A percentile compares a stretch with the other conserved stretches of the same genome.
These are phyloP conservation scores for crab-eating macaque (Macaca fascicularis) DNA, from an alignment of 2,113 vertebrate genomes.

Conservation along the genomic window T2T-MFA8v1.1 NC_088390.1:59644501-59645000, in stretches of 20 bases:
- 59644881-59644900: neutral
- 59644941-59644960: neutral
- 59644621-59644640: constrained; percentile 18
- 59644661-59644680: neutral
- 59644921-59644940: neutral
- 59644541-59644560: neutral
- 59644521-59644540: neutral
- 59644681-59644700: rapidly evolving
- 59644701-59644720: neutral
- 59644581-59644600: constrained; percentile 57
- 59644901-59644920: neutral
- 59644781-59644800: rapidly evolving
- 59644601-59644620: constrained; percentile 11
- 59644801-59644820: neutral
- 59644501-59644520: neutral
- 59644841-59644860: neutral
- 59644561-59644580: constrained; percentile 5
- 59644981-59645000: neutral
- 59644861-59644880: neutral
- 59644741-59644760: neutral
- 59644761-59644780: neutral
- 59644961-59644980: neutral
- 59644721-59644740: neutral
- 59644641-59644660: constrained; percentile 59
- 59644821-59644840: neutral